Conservation (phyloP, 2,888 invertebrate genomes). For the Euzophera pinguis region DNA sequence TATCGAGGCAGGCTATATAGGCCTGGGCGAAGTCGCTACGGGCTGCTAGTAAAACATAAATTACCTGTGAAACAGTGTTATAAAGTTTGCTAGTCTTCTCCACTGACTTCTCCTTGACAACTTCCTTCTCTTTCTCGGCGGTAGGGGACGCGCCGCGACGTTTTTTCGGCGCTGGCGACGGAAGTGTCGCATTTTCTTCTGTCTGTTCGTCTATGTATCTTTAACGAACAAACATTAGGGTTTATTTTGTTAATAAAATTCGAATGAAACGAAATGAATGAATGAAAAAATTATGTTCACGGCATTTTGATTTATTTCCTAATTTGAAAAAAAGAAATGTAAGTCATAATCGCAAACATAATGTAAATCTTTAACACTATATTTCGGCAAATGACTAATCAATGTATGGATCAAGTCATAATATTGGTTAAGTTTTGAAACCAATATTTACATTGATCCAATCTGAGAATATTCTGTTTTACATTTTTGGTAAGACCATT, state of each 20-base stretch:
- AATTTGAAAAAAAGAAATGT: slow-evolving; percentile 37
- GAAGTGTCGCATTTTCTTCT: slow-evolving; percentile 57
- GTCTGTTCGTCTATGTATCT: slow-evolving; percentile 74
- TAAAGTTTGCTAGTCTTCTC: slow-evolving; percentile 51
- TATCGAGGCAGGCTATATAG: too few relatives aligned
- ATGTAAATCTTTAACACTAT: slow-evolving; percentile 36
- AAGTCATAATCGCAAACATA: slow-evolving; percentile 62
- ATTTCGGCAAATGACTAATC: slow-evolving; percentile 55
- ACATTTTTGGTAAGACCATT: too few relatives aligned
- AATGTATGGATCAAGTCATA: slow-evolving; percentile 42
- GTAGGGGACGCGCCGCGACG: slow-evolving; percentile 49
- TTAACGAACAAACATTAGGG: slow-evolving; percentile 11
- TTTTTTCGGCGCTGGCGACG: slow-evolving; percentile 61
- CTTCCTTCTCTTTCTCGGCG: slow-evolving; percentile 29
- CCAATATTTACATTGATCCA: neutral
- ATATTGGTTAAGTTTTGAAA: slow-evolving; percentile 12
- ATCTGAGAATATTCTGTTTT: too few relatives aligned
- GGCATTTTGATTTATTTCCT: too few relatives aligned
- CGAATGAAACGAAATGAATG: too few relatives aligned
- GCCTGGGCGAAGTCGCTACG: too few relatives aligned
- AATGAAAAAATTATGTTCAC: too few relatives aligned
- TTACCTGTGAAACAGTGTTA: slow-evolving; percentile 55
- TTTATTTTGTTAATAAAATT: too few relatives aligned
- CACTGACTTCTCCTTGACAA: slow-evolving; percentile 28
- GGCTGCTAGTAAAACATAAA: neutral